These are phyloP conservation scores for Anoplopoma fimbria DNA, from an alignment of 2,113 vertebrate species.

Conservation along the genomic window DNA sequence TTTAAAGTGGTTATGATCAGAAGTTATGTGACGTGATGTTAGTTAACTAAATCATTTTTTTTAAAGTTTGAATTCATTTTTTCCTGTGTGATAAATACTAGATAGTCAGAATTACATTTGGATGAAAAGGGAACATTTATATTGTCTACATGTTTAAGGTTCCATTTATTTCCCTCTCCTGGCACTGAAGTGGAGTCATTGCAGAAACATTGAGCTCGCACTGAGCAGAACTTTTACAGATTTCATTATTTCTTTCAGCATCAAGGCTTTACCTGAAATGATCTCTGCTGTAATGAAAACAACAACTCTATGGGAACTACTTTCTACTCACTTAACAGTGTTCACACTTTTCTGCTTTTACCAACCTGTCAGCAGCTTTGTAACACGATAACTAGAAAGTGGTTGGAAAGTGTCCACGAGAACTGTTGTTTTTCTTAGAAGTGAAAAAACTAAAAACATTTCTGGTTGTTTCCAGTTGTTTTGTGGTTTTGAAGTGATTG, in stretches of 20 bases:
- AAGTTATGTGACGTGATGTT: background rate
- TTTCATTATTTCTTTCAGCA: background rate
- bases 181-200: background rate
- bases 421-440: background rate
- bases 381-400: constrained; percentile 43
- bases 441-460: background rate
- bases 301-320: constrained; percentile 17
- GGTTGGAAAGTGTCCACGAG: constrained; percentile 45
- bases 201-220: background rate
- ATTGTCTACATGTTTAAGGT: background rate
- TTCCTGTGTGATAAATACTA: background rate
- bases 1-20: background rate
- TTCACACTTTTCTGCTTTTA: constrained; percentile 43
- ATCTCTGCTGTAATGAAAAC: background rate
- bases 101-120: background rate
- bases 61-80: background rate
- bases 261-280: background rate
- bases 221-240: background rate
- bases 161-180: background rate
- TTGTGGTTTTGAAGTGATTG: background rate
- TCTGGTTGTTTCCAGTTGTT: background rate
- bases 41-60: background rate
- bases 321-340: constrained; percentile 13
- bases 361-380: constrained; percentile 47
- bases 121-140: background rate